A percentile compares a stretch with the other conserved stretches of the same genome.
Evolutionary conservation across 2,113 vertebrate genomes (phyloP).

Genomic region (Dromaius novaehollandiae): DNA sequence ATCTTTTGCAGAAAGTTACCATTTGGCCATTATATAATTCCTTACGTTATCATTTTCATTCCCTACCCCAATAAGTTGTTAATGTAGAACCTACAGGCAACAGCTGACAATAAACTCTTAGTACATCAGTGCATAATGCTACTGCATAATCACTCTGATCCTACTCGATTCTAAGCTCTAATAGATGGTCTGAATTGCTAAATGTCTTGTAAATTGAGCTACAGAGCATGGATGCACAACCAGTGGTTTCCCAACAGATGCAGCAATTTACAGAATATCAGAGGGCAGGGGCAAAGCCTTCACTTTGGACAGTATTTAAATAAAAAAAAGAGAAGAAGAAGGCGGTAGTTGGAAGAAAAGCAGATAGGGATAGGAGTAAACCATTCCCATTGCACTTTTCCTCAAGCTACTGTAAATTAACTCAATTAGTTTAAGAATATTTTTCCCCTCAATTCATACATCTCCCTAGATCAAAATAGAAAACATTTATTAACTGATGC

Average conservation of each 20-base stretch:
- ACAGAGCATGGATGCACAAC: neutral
- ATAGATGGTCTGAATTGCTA: neutral
- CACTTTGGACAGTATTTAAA: neutral
- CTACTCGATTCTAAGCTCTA: neutral
- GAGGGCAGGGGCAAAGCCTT: neutral
- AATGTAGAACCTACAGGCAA: neutral
- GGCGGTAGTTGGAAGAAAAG: neutral
- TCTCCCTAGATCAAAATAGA: conserved; percentile 67
- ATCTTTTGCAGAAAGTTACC: neutral
- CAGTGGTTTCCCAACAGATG: neutral
- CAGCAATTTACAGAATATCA: neutral
- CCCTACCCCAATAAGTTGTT: neutral
- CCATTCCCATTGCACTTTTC: neutral
- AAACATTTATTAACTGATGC: conserved; percentile 82
- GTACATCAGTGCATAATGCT: neutral
- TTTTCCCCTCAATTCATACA: conserved; percentile 63
- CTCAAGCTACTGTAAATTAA: conserved; percentile 33
- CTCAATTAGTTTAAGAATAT: conserved; percentile 43
- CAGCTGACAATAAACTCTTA: neutral
- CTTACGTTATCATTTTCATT: neutral
- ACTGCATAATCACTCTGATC: neutral
- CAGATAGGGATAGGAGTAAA: neutral
- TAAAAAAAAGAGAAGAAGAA: neutral
- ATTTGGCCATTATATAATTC: neutral
- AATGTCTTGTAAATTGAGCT: neutral